phyloP scores from a whole-genome alignment of 2,888 invertebrate species.

The Mesoligia furuncula region DNA sequence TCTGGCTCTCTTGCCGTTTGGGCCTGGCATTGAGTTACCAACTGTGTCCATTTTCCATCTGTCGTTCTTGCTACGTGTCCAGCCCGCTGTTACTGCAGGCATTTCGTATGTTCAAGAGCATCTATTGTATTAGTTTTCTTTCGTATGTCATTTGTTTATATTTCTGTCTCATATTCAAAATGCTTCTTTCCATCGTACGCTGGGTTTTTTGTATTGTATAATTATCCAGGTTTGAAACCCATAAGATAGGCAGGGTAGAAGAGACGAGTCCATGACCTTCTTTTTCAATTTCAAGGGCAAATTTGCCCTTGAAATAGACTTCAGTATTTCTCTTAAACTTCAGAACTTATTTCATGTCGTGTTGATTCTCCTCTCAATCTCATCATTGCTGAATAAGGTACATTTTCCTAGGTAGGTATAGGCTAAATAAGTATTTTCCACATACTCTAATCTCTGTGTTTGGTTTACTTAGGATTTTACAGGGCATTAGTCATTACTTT shows the following conservation, averaged over 20 bases:
- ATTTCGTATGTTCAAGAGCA: too few species aligned
- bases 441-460: background rate
- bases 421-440: background rate
- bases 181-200: background rate
- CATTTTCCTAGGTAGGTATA: background rate
- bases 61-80: background rate
- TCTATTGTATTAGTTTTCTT: background rate
- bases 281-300: too few species aligned
- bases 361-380: background rate
- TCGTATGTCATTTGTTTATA: background rate
- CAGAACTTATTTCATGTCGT: background rate
- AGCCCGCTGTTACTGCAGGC: background rate
- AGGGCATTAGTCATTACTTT: background rate
- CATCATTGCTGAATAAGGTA: background rate
- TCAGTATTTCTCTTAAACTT: background rate
- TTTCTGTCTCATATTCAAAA: background rate
- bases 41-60: background rate
- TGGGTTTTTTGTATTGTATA: too few species aligned
- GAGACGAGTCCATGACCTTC: background rate
- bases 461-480: background rate
- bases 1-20: background rate
- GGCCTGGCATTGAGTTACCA: background rate
- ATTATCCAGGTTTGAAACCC: background rate
- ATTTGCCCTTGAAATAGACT: too few species aligned
- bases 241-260: background rate